Conservation (phyloP, 1,140 invertebrate genomes). For the Orius insidiosus region DNA sequence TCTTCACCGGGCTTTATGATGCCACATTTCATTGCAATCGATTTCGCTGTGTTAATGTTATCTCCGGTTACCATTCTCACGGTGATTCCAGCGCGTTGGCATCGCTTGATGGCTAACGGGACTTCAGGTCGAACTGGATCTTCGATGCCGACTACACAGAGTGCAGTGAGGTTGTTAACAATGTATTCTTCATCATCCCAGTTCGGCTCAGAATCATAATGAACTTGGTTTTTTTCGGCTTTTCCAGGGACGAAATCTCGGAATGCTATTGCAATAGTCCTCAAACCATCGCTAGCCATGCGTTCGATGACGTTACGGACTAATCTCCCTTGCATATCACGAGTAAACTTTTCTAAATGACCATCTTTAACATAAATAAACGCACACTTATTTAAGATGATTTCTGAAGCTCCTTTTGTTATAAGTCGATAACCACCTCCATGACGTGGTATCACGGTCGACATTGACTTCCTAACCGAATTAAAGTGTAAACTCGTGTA, state of each 20-base stretch:
- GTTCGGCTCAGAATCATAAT: slow-evolving; percentile 81
- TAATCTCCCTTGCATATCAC: slow-evolving; percentile 80
- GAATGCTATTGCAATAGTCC: slow-evolving; percentile 91
- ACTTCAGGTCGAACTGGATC: slow-evolving; percentile 94
- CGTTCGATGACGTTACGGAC: slow-evolving; percentile 93
- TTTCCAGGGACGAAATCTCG: slow-evolving; percentile 85
- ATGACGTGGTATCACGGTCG: slow-evolving; percentile 76
- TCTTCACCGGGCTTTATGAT: slow-evolving; percentile 90
- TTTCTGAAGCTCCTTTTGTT: slow-evolving; percentile 98
- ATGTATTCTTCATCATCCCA: slow-evolving; percentile 96
- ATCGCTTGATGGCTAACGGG: slow-evolving; percentile 84
- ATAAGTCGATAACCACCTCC: slow-evolving; percentile 81
- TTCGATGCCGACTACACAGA: slow-evolving; percentile 96
- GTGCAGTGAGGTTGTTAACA: slow-evolving; percentile 78
- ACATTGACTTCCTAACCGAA: slow-evolving; percentile 97
- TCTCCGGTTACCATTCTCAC: slow-evolving; percentile 99
- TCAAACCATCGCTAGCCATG: slow-evolving; percentile 93
- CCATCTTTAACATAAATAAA: slow-evolving; percentile 90
- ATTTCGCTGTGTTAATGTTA: slow-evolving; percentile 95
- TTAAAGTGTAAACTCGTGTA: slow-evolving; percentile 98
- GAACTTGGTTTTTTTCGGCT: slow-evolving; percentile 80
- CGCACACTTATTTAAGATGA: slow-evolving; percentile 94
- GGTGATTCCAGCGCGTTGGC: slow-evolving; percentile 92
- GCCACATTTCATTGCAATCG: slow-evolving; percentile 93
- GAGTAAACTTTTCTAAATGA: slow-evolving; percentile 70